Percentiles rank a stretch among this genome's conserved stretches.
Evolutionary conservation across 2,888 invertebrate genomes (phyloP).

Genomic region (Lapara coniferarum): DNA sequence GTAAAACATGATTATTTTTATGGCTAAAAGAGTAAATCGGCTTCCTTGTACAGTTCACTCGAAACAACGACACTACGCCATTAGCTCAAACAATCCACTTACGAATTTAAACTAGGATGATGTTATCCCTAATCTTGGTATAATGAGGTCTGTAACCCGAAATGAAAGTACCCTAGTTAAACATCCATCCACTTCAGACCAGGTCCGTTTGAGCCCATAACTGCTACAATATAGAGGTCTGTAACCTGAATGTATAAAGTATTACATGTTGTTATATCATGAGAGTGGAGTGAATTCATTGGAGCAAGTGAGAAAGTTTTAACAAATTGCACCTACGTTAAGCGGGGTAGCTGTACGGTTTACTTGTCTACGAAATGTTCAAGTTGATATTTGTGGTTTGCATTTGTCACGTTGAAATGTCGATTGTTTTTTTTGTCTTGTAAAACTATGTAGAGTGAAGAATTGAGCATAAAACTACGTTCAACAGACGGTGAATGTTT

Average conservation of each 20-base stretch:
- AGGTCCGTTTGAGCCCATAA: neutral
- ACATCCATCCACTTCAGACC: neutral
- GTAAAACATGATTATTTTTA: too few relatives aligned
- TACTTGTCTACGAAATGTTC: slow-evolving; percentile 42
- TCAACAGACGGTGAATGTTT: neutral
- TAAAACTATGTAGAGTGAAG: neutral
- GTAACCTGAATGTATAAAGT: slow-evolving; percentile 3
- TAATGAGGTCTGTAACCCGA: slow-evolving; percentile 4
- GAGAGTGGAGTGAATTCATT: slow-evolving; percentile 15
- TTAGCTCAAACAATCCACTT: neutral
- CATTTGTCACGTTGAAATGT: slow-evolving; percentile 1
- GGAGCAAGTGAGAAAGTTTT: slow-evolving; percentile 31
- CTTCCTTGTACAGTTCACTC: too few relatives aligned
- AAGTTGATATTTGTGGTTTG: slow-evolving; percentile 29
- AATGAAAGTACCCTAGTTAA: slow-evolving; percentile 1
- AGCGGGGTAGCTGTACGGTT: slow-evolving; percentile 41
- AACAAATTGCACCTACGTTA: slow-evolving; percentile 31
- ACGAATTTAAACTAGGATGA: neutral
- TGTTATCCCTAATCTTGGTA: neutral
- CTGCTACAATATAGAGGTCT: slow-evolving; percentile 21
- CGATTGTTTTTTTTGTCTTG: neutral
- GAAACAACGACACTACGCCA: neutral
- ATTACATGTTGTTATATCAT: slow-evolving; percentile 21
- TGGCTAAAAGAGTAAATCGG: too few relatives aligned
- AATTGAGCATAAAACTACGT: neutral